Base-by-base conservation (phyloP, 2,113 vertebrate genomes). In the Rhineura floridana region DNA sequence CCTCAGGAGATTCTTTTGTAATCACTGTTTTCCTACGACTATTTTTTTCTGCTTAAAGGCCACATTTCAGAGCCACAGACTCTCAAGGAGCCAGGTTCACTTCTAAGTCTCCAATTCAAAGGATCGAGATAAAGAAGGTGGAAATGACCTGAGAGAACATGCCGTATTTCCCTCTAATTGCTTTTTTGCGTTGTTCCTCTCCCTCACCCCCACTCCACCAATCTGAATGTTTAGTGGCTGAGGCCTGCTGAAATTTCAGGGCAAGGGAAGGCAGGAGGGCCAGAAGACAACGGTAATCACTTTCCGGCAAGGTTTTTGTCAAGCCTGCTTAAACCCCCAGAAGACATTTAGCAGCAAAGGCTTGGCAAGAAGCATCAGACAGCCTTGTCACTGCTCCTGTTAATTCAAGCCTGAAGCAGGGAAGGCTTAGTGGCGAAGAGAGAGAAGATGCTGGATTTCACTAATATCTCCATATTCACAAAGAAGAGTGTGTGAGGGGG, bases 1-100 rank as follows among this genome's bases (percentile, higher is more conserved):
- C 91, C 89, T 85, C 80, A 30, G 87, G 92, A 91, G 8, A n/a
- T 67, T 65, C 81, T 91, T 95, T 89, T 90, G 88, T 93, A 87
- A 85, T 90, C 72, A 33, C 55, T 88, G 87, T 12, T 85, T 88
- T 83, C 73, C 93, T 90, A 52, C 23, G 15, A 81, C 3, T 33
- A 3, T 75, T 75, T 62, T 85, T 90, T 87, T 81, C 87, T 39
- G 30, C 59, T 69, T 48, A 67, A 89, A 91, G 59, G 65, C 86
- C 59, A 50, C 46, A 6, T 52, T 63, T 69, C 81, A 88, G 30
- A 44, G 30, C 33, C 72, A 30, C 2, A 91, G 86, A 72, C 44
- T 67, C 15, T 93, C 44, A 25, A 75, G 81, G 85, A 88, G 81
- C 17, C 87, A 62, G 77, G 50, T 90, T 2, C 62, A 15, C 65